Evolutionary conservation across 2,888 invertebrate species (phyloP), one percentile per base, ranked within the genome.

Genomic region (Helleia helle): DNA sequence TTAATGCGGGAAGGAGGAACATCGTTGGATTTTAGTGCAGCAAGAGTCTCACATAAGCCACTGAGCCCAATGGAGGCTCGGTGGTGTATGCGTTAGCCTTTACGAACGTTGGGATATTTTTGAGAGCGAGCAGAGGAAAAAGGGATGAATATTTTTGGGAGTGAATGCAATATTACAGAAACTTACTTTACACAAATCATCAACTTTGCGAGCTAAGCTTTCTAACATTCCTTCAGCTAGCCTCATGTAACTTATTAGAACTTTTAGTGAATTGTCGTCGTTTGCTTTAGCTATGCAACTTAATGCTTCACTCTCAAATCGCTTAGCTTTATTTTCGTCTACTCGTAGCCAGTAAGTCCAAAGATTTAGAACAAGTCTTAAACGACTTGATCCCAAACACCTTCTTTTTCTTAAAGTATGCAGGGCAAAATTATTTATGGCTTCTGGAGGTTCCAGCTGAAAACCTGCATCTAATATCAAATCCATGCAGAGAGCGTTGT

Each of bases 401-500:
- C 51, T 62, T n/a, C 65, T 69, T 44, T 50, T 68, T 26, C 54
- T 48, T 42, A 77, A 49, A 11, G 67, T 59, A 50, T 56, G 65
- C 30, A 75, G 66, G 1, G 86, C 85, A 43, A 72, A 86, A 3
- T 62, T 55, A 45, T 66, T 71, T 44, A 87, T 86, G 30, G 68
- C 71, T 11, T 71, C 58, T 2, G 85, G 79, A 1, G 77, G 63
- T 56, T 87, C 87, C 36, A 88, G 51, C 41, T 79, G 69, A 54
- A 88, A 83, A 3, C 88, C 84, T 48, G 88, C 80, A 50, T 90
- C 87, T 26, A 89, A 55, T 38, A 87, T 70, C 50, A 89, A 57
- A 40, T 88, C 88, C 41, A 89, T 71, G 46, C 87, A 87, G 24
- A 88, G 69, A 0, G 88, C 86, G 49, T 87, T 86, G 51, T 89